A percentile compares a stretch with the other conserved stretches of the same genome.
These are phyloP conservation scores for Zelostemma sp. DNA, from an alignment of 1,140 invertebrate genomes.

Conservation along the genomic window DNA sequence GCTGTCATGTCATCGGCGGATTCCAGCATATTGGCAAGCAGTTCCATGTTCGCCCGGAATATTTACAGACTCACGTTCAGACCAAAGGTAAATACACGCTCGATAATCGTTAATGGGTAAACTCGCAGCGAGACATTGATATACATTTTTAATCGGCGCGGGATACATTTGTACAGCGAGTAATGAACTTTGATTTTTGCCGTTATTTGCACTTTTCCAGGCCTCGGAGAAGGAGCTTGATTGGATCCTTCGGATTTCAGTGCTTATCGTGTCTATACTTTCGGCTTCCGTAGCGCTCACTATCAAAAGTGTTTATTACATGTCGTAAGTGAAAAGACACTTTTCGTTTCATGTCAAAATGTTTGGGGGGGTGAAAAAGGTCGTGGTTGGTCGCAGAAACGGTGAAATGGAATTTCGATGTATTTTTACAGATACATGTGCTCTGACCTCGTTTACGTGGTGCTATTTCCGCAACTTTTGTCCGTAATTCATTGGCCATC, in stretches of 20 bases:
- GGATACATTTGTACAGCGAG: too few species aligned
- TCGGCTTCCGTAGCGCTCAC: constrained; percentile 81
- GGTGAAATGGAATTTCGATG: too few species aligned
- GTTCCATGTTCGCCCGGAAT: constrained; percentile 87
- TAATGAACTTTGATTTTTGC: background rate
- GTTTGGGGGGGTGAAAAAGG: too few species aligned
- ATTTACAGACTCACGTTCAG: constrained; percentile 81
- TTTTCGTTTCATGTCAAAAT: too few species aligned
- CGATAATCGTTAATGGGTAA: too few species aligned
- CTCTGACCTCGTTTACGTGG: constrained; percentile 85
- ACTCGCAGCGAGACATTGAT: background rate
- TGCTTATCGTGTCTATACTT: constrained; percentile 78
- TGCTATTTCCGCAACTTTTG: constrained; percentile 86
- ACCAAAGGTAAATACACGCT: constrained; percentile 72
- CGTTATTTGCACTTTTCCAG: constrained; percentile 59
- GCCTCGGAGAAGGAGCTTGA: constrained; percentile 81
- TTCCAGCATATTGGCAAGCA: constrained; percentile 81
- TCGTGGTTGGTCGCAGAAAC: too few species aligned
- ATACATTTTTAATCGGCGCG: too few species aligned
- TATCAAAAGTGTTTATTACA: constrained; percentile 82
- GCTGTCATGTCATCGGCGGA: constrained; percentile 89
- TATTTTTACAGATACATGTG: constrained; percentile 76
- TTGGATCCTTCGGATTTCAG: constrained; percentile 80
- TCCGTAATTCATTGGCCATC: constrained; percentile 80
- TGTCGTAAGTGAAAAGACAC: constrained; percentile 74